Evolutionary conservation across 2,113 vertebrate species (phyloP).

Genomic region (Gorsachius goisagi): DNA sequence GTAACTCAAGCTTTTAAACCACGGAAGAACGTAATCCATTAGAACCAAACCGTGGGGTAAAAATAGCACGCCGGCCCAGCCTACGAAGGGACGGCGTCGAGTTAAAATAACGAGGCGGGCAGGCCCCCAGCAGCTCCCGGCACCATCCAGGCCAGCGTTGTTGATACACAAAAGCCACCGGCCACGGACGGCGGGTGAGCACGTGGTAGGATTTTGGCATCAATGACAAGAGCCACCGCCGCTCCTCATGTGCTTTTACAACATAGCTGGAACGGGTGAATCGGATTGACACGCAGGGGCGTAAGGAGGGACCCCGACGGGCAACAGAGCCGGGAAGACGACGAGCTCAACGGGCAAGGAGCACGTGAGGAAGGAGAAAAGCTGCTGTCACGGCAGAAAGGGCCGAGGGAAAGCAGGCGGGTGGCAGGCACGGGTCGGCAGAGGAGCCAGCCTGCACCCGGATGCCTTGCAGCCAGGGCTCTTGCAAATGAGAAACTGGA

Average conservation of each 20-base stretch:
- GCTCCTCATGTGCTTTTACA: background rate
- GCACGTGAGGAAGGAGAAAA: rapidly evolving
- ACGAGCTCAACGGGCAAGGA: background rate
- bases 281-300: no score
- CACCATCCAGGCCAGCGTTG: rapidly evolving
- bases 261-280: rapidly evolving
- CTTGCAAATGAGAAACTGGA: background rate
- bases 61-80: background rate
- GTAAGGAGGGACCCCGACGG: rapidly evolving
- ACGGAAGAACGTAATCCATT: background rate
- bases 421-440: rapidly evolving
- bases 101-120: background rate
- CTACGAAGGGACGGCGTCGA: background rate
- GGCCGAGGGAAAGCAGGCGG: background rate
- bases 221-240: rapidly evolving
- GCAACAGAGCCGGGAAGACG: background rate
- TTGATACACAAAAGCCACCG: background rate
- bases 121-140: background rate
- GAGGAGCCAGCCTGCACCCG: background rate
- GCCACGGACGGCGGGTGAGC: rapidly evolving
- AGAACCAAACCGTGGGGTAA: background rate
- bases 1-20: background rate
- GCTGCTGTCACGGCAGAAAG: rapidly evolving
- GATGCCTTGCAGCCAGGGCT: background rate
- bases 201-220: rapidly evolving